Evolutionary conservation across 1,140 invertebrate genomes (phyloP).

Genomic region (Zaprionus davidi): DNA sequence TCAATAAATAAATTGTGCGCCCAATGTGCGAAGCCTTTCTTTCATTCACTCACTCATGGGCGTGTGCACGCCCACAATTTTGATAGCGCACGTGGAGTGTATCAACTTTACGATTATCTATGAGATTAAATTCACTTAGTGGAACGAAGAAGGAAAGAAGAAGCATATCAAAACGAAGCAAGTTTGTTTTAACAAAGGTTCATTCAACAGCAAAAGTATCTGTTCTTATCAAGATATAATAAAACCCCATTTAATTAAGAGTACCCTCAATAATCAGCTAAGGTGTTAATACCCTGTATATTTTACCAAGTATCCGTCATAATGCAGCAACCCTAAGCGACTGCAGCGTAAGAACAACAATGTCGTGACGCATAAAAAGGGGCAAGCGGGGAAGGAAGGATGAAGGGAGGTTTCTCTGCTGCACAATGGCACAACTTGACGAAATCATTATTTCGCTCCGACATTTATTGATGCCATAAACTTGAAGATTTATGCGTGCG

Average conservation of each 20-base stretch:
- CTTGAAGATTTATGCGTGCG: conserved; percentile 78
- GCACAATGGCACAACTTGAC: conserved; percentile 76
- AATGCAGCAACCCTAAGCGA: not conserved
- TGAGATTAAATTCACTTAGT: not conserved
- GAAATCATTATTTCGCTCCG: conserved; percentile 80
- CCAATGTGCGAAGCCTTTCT: conserved; percentile 72
- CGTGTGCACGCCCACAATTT: conserved; percentile 23
- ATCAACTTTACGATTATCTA: not conserved
- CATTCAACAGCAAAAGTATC: not conserved
- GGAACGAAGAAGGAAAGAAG: not conserved
- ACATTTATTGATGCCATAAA: conserved; percentile 83
- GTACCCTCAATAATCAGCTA: not conserved
- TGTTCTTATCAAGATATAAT: not conserved
- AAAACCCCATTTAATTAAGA: not conserved
- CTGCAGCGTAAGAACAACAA: conserved; percentile 28
- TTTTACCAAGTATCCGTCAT: not conserved
- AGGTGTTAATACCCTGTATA: not conserved
- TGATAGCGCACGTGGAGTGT: conserved; percentile 1
- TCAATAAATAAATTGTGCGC: conserved; percentile 73
- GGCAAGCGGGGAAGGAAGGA: not conserved
- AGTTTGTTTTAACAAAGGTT: not conserved
- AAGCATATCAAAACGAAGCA: not conserved
- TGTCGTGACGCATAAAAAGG: conserved; percentile 19
- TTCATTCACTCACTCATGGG: conserved; percentile 27
- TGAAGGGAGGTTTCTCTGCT: conserved; percentile 46